Percentiles rank a stretch among this genome's conserved stretches.
phyloP scores from a whole-genome alignment of 2,113 vertebrate genomes.

The Mungos mungo region DNA sequence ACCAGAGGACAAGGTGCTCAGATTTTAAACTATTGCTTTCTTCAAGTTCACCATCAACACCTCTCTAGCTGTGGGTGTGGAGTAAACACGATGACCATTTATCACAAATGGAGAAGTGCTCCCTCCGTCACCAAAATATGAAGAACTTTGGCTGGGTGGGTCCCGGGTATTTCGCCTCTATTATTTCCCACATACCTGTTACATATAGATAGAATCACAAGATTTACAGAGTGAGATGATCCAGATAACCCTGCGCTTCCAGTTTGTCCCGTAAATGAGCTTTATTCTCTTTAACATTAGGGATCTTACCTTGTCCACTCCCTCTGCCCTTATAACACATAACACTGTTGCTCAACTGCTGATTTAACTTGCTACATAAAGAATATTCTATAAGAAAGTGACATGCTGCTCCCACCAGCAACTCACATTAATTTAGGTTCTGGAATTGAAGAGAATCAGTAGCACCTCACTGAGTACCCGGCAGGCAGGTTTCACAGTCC shows the following conservation, averaged over 20 bases:
- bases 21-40: conserved; percentile 36
- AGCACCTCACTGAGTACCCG: not conserved
- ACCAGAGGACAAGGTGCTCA: not conserved
- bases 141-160: not conserved
- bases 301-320: not conserved
- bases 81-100: not conserved
- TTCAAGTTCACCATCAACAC: not conserved
- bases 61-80: not conserved
- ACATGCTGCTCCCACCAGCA: not conserved
- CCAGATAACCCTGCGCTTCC: not conserved
- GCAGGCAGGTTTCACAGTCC: not conserved
- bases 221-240: not conserved
- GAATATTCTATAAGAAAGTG: not conserved
- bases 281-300: not conserved
- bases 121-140: not conserved
- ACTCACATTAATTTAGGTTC: not conserved
- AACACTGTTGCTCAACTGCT: not conserved
- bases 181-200: not conserved
- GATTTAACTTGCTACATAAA: not conserved
- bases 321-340: not conserved
- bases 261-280: not conserved
- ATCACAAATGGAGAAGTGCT: not conserved
- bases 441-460: not conserved
- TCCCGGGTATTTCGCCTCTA: not conserved
- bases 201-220: not conserved